Conservation (phyloP, 2,797 vertebrate genomes). For the Dipus sagitta region DNA sequence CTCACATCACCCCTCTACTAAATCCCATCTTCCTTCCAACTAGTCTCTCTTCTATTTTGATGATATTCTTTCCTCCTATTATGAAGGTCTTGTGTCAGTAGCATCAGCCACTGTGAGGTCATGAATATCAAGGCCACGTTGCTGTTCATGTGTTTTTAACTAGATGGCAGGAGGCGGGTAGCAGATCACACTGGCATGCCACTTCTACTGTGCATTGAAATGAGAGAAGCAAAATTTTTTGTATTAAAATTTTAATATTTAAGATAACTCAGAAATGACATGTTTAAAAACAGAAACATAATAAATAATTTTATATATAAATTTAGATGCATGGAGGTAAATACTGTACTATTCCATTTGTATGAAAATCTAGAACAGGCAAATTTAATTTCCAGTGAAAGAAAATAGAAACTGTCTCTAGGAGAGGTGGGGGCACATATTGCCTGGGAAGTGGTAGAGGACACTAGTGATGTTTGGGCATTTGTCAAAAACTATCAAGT, state of each 20-base stretch:
- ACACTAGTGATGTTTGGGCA: background rate
- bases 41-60: no score
- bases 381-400: slow-evolving; percentile 33
- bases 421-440: background rate
- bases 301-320: slow-evolving; percentile 20
- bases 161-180: background rate
- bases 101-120: no score
- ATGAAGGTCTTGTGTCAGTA: no score
- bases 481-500: slow-evolving; percentile 21
- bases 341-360: slow-evolving; percentile 3
- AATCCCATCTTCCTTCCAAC: no score
- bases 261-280: background rate
- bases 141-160: background rate
- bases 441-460: background rate
- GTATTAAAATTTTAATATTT: slow-evolving; percentile 41
- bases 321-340: slow-evolving; percentile 11
- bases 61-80: no score
- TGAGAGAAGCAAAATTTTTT: background rate
- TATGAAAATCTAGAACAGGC: slow-evolving; percentile 12
- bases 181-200: background rate
- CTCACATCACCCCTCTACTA: no score
- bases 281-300: background rate
- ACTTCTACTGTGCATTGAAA: slow-evolving; percentile 23
- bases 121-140: no score
- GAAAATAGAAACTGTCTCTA: background rate